Base-by-base conservation (phyloP, 2,888 invertebrate species). In the Galerucella nymphaeae region DNA sequence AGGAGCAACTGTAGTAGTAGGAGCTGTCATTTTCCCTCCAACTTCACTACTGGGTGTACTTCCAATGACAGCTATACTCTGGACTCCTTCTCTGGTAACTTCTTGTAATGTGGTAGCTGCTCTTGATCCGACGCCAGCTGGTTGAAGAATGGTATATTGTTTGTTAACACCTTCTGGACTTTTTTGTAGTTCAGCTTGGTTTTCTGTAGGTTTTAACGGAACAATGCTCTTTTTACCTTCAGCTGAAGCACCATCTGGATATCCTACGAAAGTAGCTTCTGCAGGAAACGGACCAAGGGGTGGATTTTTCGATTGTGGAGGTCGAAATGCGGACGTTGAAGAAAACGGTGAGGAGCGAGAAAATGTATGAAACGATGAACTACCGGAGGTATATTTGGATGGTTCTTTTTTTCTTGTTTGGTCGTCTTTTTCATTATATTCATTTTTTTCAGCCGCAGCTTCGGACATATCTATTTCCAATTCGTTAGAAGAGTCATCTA, bases 121-220 rank as follows among this genome's bases (percentile, higher is more conserved):
- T 65, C 94, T 90, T 23, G 95, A 94, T 4, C 94, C 93, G 0
- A 91, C 90, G 42, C 93, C 93, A 13, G 95, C 95, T 1, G 95
- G 95, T 86, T 96, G 95, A 76, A 96, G 88, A 79, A 95, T 95
- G 74, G 95, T 96, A 84, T 95, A 96, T 85, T 95, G 95, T 87
- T 96, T 96, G 74, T 92, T 91, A 87, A 89, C 81, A 79, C 85
- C 81, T 82, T 81, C 88, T 41, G 87, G 87, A 69, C 87, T 87
- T 78, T 83, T 84, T 58, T 83, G 80, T 23, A 83, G 79, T 69
- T 85, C 78, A 63, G 77, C 76, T 41, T 77, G 80, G 13, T 80
- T 69, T 77, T 80, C 82, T 1, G 80, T 71, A 64, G 83, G 75
- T 83, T 89, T 89, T 75, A 89, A 83, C 79, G 87, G 88, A 74